Evolutionary conservation across 2,113 vertebrate species (phyloP).

Genomic region (Aplodontia rufa): DNA sequence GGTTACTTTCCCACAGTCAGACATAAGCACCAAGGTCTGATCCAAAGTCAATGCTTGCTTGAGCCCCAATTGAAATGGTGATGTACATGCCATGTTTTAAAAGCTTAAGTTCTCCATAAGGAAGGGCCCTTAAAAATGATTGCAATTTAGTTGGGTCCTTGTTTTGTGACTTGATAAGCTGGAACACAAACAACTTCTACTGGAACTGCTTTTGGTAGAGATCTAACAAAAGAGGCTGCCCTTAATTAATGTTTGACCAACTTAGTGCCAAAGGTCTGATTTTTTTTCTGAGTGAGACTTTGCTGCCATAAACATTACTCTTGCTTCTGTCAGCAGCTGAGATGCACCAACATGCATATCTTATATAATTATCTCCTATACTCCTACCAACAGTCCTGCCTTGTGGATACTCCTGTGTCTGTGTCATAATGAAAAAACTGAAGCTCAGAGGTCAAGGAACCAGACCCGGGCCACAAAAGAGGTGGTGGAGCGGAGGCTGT

Average conservation of each 20-base stretch:
- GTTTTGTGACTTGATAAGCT: slow-evolving; percentile 13
- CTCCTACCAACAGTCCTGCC: neutral
- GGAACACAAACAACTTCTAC: neutral
- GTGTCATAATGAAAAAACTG: neutral
- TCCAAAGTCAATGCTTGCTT: neutral
- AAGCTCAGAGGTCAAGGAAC: neutral
- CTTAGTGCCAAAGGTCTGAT: slow-evolving; percentile 49
- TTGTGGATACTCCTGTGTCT: neutral
- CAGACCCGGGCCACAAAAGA: neutral
- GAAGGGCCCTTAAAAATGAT: neutral
- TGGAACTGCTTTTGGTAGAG: neutral
- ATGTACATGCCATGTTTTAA: neutral
- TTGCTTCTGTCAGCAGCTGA: neutral
- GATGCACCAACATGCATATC: neutral
- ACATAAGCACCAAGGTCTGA: neutral
- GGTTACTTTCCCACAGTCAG: neutral
- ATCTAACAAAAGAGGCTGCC: neutral
- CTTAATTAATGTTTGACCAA: slow-evolving; percentile 66
- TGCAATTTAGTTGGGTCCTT: neutral
- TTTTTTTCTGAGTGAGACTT: slow-evolving; percentile 28
- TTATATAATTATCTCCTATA: neutral
- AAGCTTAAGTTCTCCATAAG: neutral
- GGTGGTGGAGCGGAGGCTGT: neutral
- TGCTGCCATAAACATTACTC: neutral
- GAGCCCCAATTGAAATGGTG: neutral